phyloP scores from a whole-genome alignment of 2,888 invertebrate species.

The Scaptomyza cyrtandrae region DNA sequence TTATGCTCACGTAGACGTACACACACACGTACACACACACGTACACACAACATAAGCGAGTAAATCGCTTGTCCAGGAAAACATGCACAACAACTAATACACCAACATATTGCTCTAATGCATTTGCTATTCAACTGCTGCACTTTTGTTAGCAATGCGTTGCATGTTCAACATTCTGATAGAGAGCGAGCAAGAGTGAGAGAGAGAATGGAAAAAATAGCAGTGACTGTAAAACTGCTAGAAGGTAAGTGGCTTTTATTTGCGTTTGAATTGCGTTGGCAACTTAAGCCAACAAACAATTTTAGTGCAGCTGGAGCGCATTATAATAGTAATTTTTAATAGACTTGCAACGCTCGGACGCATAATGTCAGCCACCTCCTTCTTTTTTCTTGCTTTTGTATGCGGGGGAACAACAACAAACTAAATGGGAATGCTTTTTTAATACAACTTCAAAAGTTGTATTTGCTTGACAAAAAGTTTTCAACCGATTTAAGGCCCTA shows the following conservation, averaged over 20 bases:
- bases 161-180: neutral
- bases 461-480: conserved; percentile 68
- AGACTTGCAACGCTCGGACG: conserved; percentile 65
- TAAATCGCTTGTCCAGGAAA: neutral
- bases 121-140: conserved; percentile 2
- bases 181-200: neutral
- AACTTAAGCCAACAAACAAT: conserved; percentile 26
- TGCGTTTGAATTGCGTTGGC: conserved; percentile 20
- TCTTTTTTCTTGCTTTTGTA: neutral
- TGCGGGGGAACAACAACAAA: conserved; percentile 15
- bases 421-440: conserved; percentile 41
- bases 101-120: neutral
- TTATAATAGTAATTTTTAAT: conserved; percentile 64
- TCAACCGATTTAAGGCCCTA: conserved; percentile 22
- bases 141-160: neutral
- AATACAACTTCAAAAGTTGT: conserved; percentile 65
- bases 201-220: neutral
- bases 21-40: neutral
- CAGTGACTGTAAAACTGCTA: conserved; percentile 13
- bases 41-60: neutral
- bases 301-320: conserved; percentile 13
- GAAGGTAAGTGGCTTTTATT: conserved; percentile 24
- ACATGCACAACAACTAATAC: conserved; percentile 3
- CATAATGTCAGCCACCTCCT: conserved; percentile 60
- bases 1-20: conserved; percentile 1